phyloP scores from a whole-genome alignment of 2,797 vertebrate species.

The Aulostomus chinensis region DNA sequence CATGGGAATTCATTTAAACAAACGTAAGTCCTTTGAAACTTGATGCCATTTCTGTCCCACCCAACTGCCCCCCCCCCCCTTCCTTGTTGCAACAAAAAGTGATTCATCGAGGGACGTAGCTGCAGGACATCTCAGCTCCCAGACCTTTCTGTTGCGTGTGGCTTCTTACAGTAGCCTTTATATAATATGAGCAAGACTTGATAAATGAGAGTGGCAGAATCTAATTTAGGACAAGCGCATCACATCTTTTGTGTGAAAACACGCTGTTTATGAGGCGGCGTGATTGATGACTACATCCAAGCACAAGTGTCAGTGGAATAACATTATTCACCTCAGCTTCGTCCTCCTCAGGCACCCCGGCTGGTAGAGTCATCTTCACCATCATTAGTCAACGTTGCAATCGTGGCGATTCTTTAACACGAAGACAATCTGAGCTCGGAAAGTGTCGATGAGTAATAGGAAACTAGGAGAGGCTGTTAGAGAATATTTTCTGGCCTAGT shows the following conservation, averaged over 20 bases:
- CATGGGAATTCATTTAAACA: slow-evolving; percentile 53
- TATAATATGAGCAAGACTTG: slow-evolving; percentile 55
- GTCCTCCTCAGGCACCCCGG: slow-evolving; percentile 41
- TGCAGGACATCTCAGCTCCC: slow-evolving; percentile 39
- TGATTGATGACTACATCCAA: slow-evolving; percentile 71
- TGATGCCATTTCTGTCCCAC: slow-evolving; percentile 5
- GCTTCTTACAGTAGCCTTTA: slow-evolving; percentile 33
- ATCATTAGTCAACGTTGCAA: slow-evolving; percentile 62
- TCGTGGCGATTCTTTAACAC: slow-evolving; percentile 48
- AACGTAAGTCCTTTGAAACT: slow-evolving; percentile 55
- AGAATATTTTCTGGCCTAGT: slow-evolving; percentile 53
- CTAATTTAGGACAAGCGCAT: slow-evolving; percentile 68
- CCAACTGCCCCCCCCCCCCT: slow-evolving; percentile 4
- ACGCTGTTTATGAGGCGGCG: slow-evolving; percentile 65
- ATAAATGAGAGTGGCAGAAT: slow-evolving; percentile 66
- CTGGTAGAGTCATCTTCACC: slow-evolving; percentile 43
- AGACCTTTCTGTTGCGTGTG: slow-evolving; percentile 24
- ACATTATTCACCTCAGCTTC: slow-evolving; percentile 69
- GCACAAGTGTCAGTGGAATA: slow-evolving; percentile 69
- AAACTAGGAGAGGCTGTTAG: slow-evolving; percentile 6
- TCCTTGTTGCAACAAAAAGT: too few relatives aligned
- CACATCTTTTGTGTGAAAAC: slow-evolving; percentile 62
- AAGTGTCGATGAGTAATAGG: slow-evolving; percentile 40
- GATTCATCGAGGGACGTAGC: slow-evolving; percentile 54
- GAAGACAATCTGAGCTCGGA: slow-evolving; percentile 41